Evolutionary conservation across 1,140 invertebrate genomes (phyloP).

Genomic region (Hormaphis cornu): DNA sequence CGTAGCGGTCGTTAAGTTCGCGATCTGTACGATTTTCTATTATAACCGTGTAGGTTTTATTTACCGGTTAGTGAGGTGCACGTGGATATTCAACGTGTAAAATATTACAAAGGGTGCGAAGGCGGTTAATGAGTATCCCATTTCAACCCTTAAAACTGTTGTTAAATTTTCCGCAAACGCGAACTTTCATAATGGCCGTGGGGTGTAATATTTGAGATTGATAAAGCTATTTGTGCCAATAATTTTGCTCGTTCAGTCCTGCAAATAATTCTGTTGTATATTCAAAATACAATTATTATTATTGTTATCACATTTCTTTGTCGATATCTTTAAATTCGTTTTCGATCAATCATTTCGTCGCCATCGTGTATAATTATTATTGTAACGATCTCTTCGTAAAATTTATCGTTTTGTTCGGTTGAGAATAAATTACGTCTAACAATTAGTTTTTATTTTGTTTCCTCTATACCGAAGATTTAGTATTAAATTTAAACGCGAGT

Average conservation of each 20-base stretch:
- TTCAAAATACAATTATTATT: too few relatives aligned
- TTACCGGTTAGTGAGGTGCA: not conserved
- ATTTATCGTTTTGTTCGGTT: too few relatives aligned
- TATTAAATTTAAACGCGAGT: too few relatives aligned
- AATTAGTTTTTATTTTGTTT: too few relatives aligned
- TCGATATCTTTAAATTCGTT: too few relatives aligned
- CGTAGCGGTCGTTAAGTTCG: not conserved
- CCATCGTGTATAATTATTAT: too few relatives aligned
- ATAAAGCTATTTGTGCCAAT: not conserved
- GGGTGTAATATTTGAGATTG: not conserved
- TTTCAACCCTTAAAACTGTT: constrained; percentile 27
- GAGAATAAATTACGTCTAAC: too few relatives aligned
- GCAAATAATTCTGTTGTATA: too few relatives aligned
- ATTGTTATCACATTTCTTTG: too few relatives aligned
- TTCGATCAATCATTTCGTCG: too few relatives aligned
- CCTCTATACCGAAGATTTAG: too few relatives aligned
- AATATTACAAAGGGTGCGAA: constrained; percentile 17
- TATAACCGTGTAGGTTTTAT: not conserved
- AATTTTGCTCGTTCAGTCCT: not conserved
- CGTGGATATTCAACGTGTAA: not conserved
- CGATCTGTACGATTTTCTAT: constrained; percentile 8
- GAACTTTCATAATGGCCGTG: not conserved
- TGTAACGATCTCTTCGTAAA: too few relatives aligned
- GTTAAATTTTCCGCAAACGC: constrained; percentile 26
- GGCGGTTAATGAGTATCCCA: constrained; percentile 27